A percentile compares a stretch with the other conserved stretches of the same genome.
phyloP scores from a whole-genome alignment of 2,888 invertebrate species.

The Acrocera orbiculus region DNA sequence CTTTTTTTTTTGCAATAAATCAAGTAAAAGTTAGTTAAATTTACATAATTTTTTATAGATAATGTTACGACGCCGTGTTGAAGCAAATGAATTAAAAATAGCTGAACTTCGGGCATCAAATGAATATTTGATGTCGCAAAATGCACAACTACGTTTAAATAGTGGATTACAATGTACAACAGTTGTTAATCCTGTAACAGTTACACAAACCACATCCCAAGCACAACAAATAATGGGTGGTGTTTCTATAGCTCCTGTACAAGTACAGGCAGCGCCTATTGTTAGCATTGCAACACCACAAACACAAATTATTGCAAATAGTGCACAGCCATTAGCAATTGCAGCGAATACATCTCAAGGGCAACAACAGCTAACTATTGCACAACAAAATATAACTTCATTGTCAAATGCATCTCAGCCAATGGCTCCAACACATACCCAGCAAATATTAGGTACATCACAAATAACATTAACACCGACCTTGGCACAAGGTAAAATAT shows the following conservation, averaged over 20 bases:
- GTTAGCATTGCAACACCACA: slow-evolving; percentile 39
- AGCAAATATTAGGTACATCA: slow-evolving; percentile 17
- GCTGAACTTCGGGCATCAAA: slow-evolving; percentile 57
- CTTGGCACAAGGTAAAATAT: slow-evolving; percentile 11
- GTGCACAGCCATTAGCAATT: slow-evolving; percentile 14
- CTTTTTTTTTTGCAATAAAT: not conserved
- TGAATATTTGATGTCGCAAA: slow-evolving; percentile 60
- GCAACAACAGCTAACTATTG: slow-evolving; percentile 15
- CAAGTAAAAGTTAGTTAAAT: not conserved
- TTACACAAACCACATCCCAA: slow-evolving; percentile 37
- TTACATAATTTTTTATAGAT: slow-evolving; percentile 5
- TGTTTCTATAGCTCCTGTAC: slow-evolving; percentile 34
- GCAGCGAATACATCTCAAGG: slow-evolving; percentile 16
- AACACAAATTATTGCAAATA: slow-evolving; percentile 15
- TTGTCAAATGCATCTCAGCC: slow-evolving; percentile 14
- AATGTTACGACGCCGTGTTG: slow-evolving; percentile 16
- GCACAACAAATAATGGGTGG: slow-evolving; percentile 37
- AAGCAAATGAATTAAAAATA: slow-evolving; percentile 23
- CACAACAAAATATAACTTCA: slow-evolving; percentile 16
- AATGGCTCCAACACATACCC: slow-evolving; percentile 13
- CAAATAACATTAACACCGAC: slow-evolving; percentile 18
- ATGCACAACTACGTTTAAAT: slow-evolving; percentile 48
- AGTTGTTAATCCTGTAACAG: slow-evolving; percentile 41
- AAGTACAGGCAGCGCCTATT: slow-evolving; percentile 35
- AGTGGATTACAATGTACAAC: slow-evolving; percentile 33